phyloP scores from a whole-genome alignment of 2,888 invertebrate genomes.

The Archaeoteleia sp. region DNA sequence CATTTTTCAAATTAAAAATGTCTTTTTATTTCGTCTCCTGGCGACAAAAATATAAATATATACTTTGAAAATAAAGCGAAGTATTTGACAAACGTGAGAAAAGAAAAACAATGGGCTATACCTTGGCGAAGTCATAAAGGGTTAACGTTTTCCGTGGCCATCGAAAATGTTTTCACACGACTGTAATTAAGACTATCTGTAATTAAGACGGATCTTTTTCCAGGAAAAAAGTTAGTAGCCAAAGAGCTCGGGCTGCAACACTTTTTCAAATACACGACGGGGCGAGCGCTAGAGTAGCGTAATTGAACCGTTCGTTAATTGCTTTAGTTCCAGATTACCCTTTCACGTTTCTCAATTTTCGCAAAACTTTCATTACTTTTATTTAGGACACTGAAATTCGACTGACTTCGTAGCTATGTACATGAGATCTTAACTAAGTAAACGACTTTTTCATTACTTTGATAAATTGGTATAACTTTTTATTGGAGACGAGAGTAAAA shows the following conservation, averaged over 20 bases:
- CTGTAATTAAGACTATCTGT: slow-evolving; percentile 34
- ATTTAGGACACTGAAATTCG: slow-evolving; percentile 26
- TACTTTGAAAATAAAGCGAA: neutral
- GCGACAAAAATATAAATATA: neutral
- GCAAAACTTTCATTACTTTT: slow-evolving; percentile 42
- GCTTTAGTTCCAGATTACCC: slow-evolving; percentile 44
- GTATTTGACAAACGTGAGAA: no score
- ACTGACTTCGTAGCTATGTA: slow-evolving; percentile 11
- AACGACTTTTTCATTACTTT: slow-evolving; percentile 21
- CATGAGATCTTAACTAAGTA: slow-evolving; percentile 12
- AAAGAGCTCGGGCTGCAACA: slow-evolving; percentile 32
- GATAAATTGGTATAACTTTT: slow-evolving; percentile 10
- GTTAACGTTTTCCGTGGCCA: slow-evolving; percentile 3
- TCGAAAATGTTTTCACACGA: slow-evolving; percentile 18
- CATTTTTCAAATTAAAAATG: neutral
- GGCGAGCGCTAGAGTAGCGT: slow-evolving; percentile 27
- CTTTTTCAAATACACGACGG: slow-evolving; percentile 36
- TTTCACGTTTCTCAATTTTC: slow-evolving; percentile 38
- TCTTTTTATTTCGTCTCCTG: no score
- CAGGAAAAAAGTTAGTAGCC: slow-evolving; percentile 30
- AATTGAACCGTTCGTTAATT: slow-evolving; percentile 49
- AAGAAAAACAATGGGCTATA: slow-evolving; percentile 9
- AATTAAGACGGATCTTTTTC: slow-evolving; percentile 45
- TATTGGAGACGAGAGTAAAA: neutral
- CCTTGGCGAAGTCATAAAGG: neutral